phyloP scores from a whole-genome alignment of 1,140 invertebrate species.

The Himalopsyche phryganea region DNA sequence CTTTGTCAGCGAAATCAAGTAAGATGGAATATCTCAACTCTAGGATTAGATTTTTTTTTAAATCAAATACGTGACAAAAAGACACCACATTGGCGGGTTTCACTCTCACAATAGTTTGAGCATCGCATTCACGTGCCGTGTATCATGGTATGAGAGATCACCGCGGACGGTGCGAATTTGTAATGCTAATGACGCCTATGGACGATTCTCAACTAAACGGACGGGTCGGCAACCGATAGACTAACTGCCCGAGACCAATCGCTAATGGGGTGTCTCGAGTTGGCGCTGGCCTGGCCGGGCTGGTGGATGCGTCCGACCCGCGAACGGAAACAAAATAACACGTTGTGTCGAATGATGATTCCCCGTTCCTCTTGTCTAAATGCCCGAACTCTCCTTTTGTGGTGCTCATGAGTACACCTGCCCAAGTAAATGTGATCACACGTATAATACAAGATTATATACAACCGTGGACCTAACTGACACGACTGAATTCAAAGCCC shows the following conservation, averaged over 20 bases:
- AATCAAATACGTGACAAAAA: too few relatives aligned
- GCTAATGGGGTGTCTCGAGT: conserved; percentile 28
- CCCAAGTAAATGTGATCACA: too few relatives aligned
- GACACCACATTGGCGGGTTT: too few relatives aligned
- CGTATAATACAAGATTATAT: too few relatives aligned
- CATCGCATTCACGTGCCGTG: background rate
- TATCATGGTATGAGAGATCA: background rate
- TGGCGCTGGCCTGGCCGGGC: conserved; percentile 20
- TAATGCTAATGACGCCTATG: conserved; percentile 26
- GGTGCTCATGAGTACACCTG: background rate
- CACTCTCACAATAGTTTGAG: too few relatives aligned
- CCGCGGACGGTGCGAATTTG: conserved; percentile 27
- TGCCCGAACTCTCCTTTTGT: background rate
- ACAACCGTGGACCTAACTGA: too few relatives aligned
- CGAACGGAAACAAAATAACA: background rate
- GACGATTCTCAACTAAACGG: conserved; percentile 24
- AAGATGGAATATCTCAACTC: too few relatives aligned
- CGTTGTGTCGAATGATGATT: background rate
- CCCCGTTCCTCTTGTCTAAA: background rate
- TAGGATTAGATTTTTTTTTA: too few relatives aligned
- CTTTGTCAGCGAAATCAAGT: too few relatives aligned
- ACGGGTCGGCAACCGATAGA: background rate
- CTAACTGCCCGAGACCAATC: conserved; percentile 29
- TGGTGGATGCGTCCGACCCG: background rate
- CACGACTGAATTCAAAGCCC: too few relatives aligned